Base-by-base conservation (phyloP, 2,888 invertebrate genomes). In the Hipparchia sbordonii region DNA sequence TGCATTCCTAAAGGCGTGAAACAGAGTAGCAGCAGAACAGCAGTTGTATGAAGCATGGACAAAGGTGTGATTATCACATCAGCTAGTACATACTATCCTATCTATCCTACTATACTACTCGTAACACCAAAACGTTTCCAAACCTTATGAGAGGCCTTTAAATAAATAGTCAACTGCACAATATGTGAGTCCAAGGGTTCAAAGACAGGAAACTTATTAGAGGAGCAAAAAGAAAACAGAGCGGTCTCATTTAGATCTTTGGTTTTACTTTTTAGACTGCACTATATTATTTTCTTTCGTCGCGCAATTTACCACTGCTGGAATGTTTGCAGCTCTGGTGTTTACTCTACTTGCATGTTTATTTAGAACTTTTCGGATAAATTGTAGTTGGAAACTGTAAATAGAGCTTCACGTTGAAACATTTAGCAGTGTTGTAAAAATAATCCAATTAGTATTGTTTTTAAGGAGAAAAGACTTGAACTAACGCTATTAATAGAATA, bases 201-300 rank as follows among this genome's bases (percentile, higher is more conserved):
- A 65, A 65, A 65, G 65, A 65, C 65, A 63, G 23, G 63, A 63
- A 63, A 63, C 63, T 51, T 63, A 51, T 63, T 63, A 51, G 63
- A 46, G 46, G 46, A 63, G 63, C 48, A 65, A 63, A 63, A 63
- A 63, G 63, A 23, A 63, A 63, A 63, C 13, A 51, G 48, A 52
- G 65, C 51, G 51, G 65, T 65, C 52, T 65, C 51, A 52, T 65
- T 65, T 65, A 23, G 33, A 65, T 12, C 65, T 63, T 23, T 65
- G 65, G 52, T 65, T 65, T 46, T 65, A 52, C 51, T 51, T 51
- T 51, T 51, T 39, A 51, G 10, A 51, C 81, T 83, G 81, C 81
- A 79, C 82, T 81, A 83, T 10, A 4, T 52, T 82, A 86, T 87
- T 84, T 79, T 79, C 78, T 69, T 52, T 63, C 71, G 51, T 67